phyloP scores from a whole-genome alignment of 2,888 invertebrate genomes.

The Drosophila leonis region DNA sequence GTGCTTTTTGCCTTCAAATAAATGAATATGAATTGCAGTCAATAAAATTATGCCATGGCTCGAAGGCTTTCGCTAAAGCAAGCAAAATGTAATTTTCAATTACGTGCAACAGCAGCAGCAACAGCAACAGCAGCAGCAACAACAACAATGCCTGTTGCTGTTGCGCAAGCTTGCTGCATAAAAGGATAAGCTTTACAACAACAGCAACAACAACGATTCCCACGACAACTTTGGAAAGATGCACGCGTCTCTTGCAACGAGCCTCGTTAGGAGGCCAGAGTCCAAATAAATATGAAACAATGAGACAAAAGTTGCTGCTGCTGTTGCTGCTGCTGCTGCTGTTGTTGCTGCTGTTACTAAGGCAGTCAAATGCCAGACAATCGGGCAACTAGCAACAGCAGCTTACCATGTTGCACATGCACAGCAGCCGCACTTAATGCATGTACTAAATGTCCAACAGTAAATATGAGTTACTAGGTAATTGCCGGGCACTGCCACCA shows the following conservation, averaged over 20 bases:
- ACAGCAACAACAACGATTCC: slow-evolving; percentile 52
- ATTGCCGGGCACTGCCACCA: slow-evolving; percentile 68
- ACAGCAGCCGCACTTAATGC: slow-evolving; percentile 72
- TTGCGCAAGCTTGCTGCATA: slow-evolving; percentile 76
- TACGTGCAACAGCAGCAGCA: slow-evolving; percentile 51
- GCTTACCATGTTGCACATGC: slow-evolving; percentile 53
- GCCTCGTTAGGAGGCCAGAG: slow-evolving; percentile 70
- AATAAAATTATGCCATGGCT: slow-evolving; percentile 70
- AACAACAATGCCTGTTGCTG: slow-evolving; percentile 52
- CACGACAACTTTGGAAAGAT: slow-evolving; percentile 73
- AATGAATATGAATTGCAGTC: slow-evolving; percentile 74
- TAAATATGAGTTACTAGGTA: slow-evolving; percentile 81
- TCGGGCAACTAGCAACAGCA: slow-evolving; percentile 48
- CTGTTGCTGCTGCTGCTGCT: slow-evolving; percentile 41
- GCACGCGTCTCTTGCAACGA: slow-evolving; percentile 66
- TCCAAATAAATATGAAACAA: slow-evolving; percentile 79
- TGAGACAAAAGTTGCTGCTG: slow-evolving; percentile 66
- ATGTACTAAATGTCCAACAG: slow-evolving; percentile 77
- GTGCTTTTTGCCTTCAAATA: slow-evolving; percentile 59
- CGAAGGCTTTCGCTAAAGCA: slow-evolving; percentile 58
- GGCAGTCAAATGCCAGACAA: slow-evolving; percentile 58
- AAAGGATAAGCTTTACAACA: slow-evolving; percentile 75
- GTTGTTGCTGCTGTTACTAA: slow-evolving; percentile 27
- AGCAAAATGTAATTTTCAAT: slow-evolving; percentile 73
- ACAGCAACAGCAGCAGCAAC: slow-evolving; percentile 1